Conservation (phyloP, 1,140 invertebrate species). For the Adoxophyes honmai region DNA sequence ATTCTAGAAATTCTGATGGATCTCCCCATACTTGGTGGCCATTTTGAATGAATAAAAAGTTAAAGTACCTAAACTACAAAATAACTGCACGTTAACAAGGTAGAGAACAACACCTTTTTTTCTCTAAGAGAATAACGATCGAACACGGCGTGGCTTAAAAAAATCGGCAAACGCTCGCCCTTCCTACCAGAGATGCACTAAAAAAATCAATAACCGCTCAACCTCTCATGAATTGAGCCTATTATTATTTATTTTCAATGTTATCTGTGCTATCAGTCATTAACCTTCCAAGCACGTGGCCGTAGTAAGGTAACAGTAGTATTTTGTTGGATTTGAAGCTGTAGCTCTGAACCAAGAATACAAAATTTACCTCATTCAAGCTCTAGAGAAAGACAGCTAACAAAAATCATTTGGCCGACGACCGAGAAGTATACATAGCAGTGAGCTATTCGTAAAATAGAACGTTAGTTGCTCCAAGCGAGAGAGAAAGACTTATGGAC, state of each 20-base stretch:
- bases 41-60: too few species aligned
- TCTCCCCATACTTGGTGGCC: too few species aligned
- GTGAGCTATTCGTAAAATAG: conserved; percentile 76
- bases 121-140: too few species aligned
- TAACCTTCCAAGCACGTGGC: conserved; percentile 69
- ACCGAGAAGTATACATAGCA: conserved; percentile 77
- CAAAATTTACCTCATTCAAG: conserved; percentile 73
- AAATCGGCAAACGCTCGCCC: too few species aligned
- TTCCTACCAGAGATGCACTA: neutral
- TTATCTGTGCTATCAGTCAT: conserved; percentile 71
- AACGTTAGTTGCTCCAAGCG: conserved; percentile 50
- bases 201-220: neutral
- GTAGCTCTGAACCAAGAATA: conserved; percentile 71
- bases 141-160: too few species aligned
- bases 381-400: conserved; percentile 75
- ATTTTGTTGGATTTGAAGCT: conserved; percentile 74
- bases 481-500: conserved; percentile 53
- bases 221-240: conserved; percentile 8
- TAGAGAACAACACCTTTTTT: too few species aligned
- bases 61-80: too few species aligned
- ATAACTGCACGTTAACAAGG: too few species aligned
- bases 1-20: too few species aligned
- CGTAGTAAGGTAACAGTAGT: conserved; percentile 54
- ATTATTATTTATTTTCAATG: conserved; percentile 69
- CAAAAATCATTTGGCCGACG: conserved; percentile 72